Base-by-base conservation (phyloP, 2,113 vertebrate species). In the Oryzias curvinotus region DNA sequence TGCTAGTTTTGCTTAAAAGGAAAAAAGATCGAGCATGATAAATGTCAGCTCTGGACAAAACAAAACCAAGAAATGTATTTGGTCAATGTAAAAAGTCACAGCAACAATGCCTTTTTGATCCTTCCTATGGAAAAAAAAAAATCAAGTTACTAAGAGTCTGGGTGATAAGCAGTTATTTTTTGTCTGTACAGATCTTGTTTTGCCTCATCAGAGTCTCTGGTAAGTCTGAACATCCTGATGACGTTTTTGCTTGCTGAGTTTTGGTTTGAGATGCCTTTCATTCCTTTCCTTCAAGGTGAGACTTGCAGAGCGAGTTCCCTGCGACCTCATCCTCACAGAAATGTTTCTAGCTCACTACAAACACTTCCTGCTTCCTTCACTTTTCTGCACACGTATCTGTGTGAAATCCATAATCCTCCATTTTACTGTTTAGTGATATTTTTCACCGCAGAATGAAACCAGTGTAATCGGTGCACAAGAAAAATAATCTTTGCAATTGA, bases 401-500 rank as follows among this genome's bases (percentile, higher is more conserved):
- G 66, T 75, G 54, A 70, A 67, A 71, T 61, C 73, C 19, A 43
- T 57, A 65, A 73, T 74, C 57, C 61, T 61, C 48, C 59, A 52
- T 69, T 75, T 45, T 17, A 25, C 52, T 71, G 57, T 51, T 76
- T 78, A 75, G 67, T 52, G 53, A 61, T 57, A 56, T 64, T 62
- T 52, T 62, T 41, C 45, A 52, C 49, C 43, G 48, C 21, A 56
- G 62, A 73, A 57, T 51, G 50, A 61, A 79, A 56, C 62, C 51
- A 12, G 42, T 23, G 43, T 56, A 66, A 51, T 62, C 23, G 57
- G 25, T 59, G 59, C 73, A 75, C 57, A 43, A 62, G 49, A 59
- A 55, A 54, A 64, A 58, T 68, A 62, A 79, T 68, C 70, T 75
- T 78, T 79, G 52, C 62, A 52, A 23, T 44, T 62, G 52, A 73